Evolutionary conservation across 1,140 invertebrate genomes (phyloP).

Genomic region (Camponotus floridanus): DNA sequence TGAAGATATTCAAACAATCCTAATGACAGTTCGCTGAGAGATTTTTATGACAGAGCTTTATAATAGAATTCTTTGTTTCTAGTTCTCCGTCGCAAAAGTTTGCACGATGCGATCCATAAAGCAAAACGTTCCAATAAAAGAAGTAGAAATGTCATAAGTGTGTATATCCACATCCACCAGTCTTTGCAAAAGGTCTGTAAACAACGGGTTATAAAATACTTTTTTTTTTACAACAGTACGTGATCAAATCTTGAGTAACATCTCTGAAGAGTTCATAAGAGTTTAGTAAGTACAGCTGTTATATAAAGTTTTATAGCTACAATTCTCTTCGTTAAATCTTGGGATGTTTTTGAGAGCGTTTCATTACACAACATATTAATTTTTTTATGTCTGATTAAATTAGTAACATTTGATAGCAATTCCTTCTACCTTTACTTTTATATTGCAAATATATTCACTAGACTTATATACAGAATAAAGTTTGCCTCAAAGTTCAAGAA

Average conservation of each 20-base stretch:
- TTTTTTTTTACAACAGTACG: constrained; percentile 33
- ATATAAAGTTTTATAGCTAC: constrained; percentile 29
- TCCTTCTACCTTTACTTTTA: background rate
- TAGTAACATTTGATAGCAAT: background rate
- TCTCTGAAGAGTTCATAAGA: constrained; percentile 20
- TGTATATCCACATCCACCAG: background rate
- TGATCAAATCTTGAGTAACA: constrained; percentile 34
- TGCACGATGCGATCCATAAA: constrained; percentile 36
- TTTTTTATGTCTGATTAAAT: background rate
- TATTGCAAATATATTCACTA: constrained; percentile 3
- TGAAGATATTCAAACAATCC: background rate
- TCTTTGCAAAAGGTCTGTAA: background rate
- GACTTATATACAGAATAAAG: background rate
- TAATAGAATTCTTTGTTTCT: constrained; percentile 24
- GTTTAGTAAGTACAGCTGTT: constrained; percentile 9
- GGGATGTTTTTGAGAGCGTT: background rate
- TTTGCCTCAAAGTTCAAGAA: background rate
- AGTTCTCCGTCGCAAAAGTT: constrained; percentile 26
- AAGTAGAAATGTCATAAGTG: background rate
- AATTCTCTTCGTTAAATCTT: constrained; percentile 23
- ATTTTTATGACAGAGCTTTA: background rate
- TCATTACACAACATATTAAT: background rate
- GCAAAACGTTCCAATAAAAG: constrained; percentile 16
- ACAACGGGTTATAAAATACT: constrained; percentile 17
- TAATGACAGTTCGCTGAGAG: background rate